phyloP scores from a whole-genome alignment of 2,113 vertebrate genomes.

The Scomber colias region DNA sequence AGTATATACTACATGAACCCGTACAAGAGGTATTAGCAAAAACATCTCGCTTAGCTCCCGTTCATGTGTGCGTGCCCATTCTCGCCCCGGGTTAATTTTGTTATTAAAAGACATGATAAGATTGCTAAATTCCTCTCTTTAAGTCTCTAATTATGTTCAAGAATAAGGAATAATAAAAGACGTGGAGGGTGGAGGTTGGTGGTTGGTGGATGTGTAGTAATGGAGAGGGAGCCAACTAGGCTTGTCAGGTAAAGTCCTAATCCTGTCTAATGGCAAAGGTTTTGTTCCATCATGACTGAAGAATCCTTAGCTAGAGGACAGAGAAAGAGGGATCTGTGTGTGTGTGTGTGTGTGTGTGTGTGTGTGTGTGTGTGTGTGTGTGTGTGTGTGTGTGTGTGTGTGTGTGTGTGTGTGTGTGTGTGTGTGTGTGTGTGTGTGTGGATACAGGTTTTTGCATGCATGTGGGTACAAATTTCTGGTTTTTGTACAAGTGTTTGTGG shows the following conservation, averaged over 20 bases:
- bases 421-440: neutral
- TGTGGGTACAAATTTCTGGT: neutral
- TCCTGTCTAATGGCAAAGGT: slow-evolving; percentile 58
- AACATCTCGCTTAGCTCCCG: neutral
- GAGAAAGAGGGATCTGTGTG: neutral
- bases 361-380: neutral
- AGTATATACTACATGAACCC: slow-evolving; percentile 1
- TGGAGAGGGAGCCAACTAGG: slow-evolving; percentile 51
- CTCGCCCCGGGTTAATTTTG: slow-evolving; percentile 32
- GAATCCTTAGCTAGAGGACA: slow-evolving; percentile 39
- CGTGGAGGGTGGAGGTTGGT: neutral
- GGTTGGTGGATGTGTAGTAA: too few relatives aligned
- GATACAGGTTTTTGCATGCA: slow-evolving; percentile 4
- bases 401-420: neutral
- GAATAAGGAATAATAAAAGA: neutral
- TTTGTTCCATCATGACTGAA: slow-evolving; percentile 46
- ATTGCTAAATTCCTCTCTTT: slow-evolving; percentile 24
- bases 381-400: neutral
- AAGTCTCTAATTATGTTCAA: slow-evolving; percentile 51
- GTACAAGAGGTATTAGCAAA: neutral
- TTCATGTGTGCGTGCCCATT: neutral
- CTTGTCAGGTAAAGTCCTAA: slow-evolving; percentile 54
- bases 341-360: neutral
- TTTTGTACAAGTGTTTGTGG: too few relatives aligned
- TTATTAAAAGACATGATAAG: slow-evolving; percentile 35